Evolutionary conservation across 2,113 vertebrate genomes (phyloP), one percentile per base, ranked within the genome.

Genomic region (Corvus cornix): DNA sequence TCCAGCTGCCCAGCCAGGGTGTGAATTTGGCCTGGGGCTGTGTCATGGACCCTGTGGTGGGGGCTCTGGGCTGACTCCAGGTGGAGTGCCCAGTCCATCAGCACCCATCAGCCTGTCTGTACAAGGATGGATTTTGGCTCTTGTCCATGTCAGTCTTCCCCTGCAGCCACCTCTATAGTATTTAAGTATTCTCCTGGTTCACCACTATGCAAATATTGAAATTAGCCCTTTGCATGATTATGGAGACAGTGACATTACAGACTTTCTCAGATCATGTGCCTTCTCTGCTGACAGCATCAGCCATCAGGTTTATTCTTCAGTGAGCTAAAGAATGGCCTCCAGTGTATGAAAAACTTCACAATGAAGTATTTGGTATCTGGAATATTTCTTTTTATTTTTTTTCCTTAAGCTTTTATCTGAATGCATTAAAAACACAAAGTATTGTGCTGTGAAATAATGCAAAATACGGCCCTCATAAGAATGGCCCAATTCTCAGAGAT

Each of bases 141-240:
- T 39, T 4, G 0, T 82, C 56, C 80, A 49, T 4, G 13, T 43
- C 64, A 82, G 66, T 17, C 53, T 78, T 84, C 62, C 80, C 72
- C 56, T 84, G 49, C 44, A 91, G 49, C 81, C 76, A 82, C 16
- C n/a, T 87, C 74, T 53, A 10, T 33, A 55, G 77, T 86, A 73
- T 94, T 81, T 92, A 69, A 84, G 60, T 86, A 94, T 95, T 94
- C 84, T 91, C 69, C 52, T 84, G 66, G 66, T 73, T 76, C 81
- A 51, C 67, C 30, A 15, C 89, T 93, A 58, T n/a, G 78, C 62
- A 96, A 96, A 91, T 91, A 93, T 79, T 94, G 84, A 94, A 89
- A 94, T 91, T 56, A 89, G 7, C 52, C 59, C 31, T 78, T 93
- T 79, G 59, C 35, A 35, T 89, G 85, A 77, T 77, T 84, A 60